Percentiles rank a stretch among this genome's conserved stretches.
Evolutionary conservation across 2,888 invertebrate species (phyloP).

Genomic region (Tinea trinotella): DNA sequence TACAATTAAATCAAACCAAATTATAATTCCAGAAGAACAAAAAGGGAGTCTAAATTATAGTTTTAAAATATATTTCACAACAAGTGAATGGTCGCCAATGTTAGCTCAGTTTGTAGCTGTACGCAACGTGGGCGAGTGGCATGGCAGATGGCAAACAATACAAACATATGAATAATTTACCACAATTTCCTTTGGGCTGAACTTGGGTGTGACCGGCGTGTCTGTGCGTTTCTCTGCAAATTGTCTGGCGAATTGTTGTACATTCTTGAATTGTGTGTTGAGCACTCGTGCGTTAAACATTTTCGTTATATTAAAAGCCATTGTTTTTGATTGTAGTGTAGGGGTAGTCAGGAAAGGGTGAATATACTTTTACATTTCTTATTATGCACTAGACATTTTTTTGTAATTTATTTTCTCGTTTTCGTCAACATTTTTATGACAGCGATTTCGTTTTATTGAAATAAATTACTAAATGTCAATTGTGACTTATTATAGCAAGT

Average conservation of each 20-base stretch:
- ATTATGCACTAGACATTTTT: neutral
- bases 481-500: no score
- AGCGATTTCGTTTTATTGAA: neutral
- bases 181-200: no score
- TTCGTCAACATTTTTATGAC: neutral
- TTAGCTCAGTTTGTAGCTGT: no score
- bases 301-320: neutral
- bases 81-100: no score
- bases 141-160: no score
- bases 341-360: neutral
- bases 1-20: no score
- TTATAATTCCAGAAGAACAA: no score
- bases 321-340: neutral
- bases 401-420: neutral
- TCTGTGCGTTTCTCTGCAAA: neutral
- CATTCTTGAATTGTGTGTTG: neutral
- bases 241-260: neutral
- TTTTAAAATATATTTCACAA: no score
- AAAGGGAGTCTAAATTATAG: no score
- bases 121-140: no score
- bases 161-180: no score
- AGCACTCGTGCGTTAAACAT: neutral
- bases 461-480: neutral
- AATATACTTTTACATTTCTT: neutral
- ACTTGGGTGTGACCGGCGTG: no score